Evolutionary conservation across 2,113 vertebrate species (phyloP), one percentile per base, ranked within the genome.

Genomic region (Halcyon senegalensis): DNA sequence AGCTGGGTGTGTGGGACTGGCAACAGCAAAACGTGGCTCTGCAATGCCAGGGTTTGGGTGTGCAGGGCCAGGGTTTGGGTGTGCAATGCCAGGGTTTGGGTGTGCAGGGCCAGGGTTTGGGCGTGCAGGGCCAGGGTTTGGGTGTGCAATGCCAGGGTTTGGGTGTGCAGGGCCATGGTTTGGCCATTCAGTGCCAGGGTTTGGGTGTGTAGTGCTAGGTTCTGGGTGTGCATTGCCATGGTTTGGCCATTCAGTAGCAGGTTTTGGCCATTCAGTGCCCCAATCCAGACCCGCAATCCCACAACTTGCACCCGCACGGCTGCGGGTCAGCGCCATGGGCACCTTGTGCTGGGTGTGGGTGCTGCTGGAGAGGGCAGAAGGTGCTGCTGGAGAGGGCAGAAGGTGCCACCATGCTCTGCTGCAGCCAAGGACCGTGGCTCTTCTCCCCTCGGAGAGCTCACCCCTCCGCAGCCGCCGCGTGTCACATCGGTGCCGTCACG

Each of bases 151-250:
- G 62, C 25, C 28, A 3, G 30, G 18, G 41, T 67, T 33, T 44
- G 28, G 13, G 30, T 44, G 64, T 44, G 18, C 28, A 43, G 18
- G 20, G 63, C 39, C 8, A 5, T 18, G 17, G 27, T 64, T 43
- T 28, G 60, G 41, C 17, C 9, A 30, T 51, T 24, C 31, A 31
- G 2, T 31, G 31, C 50, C 4, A 1, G 4, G 20, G 19, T 10
- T 39, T 46, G 39, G 3, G 28, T 4, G 14, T n/a, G 13, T 7
- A n/a, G 0, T 9, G 23, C 39, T 4, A 0, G 16, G 10, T 4
- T 8, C 18, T n/a, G 11, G 17, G 33, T 4, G 3, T 13, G 44
- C 4, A 7, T 43, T 4, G 23, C 28, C 2, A 7, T 3, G 16
- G 53, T n/a, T 16, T 10, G 43, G 13, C 16, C n/a, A 16, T 31